Percentiles rank a stretch among this genome's conserved stretches.
These are phyloP conservation scores for Halictus quadricinctus DNA, from an alignment of 2,888 invertebrate genomes.

Conservation along the genomic window DNA sequence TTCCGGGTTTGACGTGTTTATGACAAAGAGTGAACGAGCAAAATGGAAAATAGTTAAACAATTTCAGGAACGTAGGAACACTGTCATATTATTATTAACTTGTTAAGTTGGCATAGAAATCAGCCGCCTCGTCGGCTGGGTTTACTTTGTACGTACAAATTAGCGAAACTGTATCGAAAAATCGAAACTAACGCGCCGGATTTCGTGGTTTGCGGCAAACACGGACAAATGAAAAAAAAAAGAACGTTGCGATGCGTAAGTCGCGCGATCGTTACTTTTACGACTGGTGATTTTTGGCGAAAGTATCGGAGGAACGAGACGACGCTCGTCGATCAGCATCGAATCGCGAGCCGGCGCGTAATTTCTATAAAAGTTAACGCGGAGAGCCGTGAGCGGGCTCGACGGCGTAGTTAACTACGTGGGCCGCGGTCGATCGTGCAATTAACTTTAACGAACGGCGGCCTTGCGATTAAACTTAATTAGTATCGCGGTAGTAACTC, in stretches of 20 bases:
- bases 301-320: background rate
- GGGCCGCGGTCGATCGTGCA: conserved; percentile 78
- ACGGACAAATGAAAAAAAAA: background rate
- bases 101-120: no score
- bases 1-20: no score
- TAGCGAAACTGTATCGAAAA: background rate
- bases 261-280: background rate
- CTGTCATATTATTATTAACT: background rate
- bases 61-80: background rate
- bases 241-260: background rate
- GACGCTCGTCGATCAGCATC: background rate
- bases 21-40: no score
- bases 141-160: background rate
- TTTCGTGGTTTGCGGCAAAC: background rate
- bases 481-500: conserved; percentile 80
- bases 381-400: conserved; percentile 54
- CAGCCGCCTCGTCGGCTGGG: no score
- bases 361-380: conserved; percentile 60
- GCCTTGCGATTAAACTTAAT: conserved; percentile 81
- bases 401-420: conserved; percentile 77
- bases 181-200: background rate
- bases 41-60: background rate
- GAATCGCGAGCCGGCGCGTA: conserved; percentile 32
- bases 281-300: background rate
- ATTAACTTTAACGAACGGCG: conserved; percentile 81